phyloP scores from a whole-genome alignment of 2,113 vertebrate species.

The Pimephales promelas region DNA sequence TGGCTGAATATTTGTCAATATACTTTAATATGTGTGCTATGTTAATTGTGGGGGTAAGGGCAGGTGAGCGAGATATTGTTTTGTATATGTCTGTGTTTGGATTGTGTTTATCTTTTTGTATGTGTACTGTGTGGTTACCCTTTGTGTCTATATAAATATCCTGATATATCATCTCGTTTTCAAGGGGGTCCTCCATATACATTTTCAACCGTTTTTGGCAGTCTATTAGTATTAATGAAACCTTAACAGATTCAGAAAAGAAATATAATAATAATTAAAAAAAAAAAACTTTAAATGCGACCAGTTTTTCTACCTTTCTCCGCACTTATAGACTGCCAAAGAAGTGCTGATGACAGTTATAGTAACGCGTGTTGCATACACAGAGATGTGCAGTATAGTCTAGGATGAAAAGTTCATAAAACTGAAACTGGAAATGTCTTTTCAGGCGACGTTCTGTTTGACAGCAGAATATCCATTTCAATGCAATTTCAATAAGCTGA shows the following conservation, averaged over 20 bases:
- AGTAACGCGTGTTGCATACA: background rate
- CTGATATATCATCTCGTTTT: too few species aligned
- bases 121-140: too few species aligned
- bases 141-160: too few species aligned
- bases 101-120: too few species aligned
- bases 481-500: background rate
- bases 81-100: too few species aligned
- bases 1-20: too few species aligned
- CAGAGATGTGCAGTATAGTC: background rate
- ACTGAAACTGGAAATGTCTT: background rate
- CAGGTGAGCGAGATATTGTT: too few species aligned
- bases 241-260: background rate
- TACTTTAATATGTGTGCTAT: too few species aligned
- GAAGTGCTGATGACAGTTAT: background rate
- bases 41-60: too few species aligned
- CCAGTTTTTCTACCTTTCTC: background rate
- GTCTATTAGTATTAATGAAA: background rate
- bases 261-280: background rate
- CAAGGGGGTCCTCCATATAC: too few species aligned
- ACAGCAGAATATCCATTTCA: constrained; percentile 16
- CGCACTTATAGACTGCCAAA: background rate
- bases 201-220: background rate
- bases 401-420: background rate
- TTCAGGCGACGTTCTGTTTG: constrained; percentile 1
- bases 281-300: background rate